phyloP scores from a whole-genome alignment of 2,888 invertebrate genomes.

The Idaea aversata region DNA sequence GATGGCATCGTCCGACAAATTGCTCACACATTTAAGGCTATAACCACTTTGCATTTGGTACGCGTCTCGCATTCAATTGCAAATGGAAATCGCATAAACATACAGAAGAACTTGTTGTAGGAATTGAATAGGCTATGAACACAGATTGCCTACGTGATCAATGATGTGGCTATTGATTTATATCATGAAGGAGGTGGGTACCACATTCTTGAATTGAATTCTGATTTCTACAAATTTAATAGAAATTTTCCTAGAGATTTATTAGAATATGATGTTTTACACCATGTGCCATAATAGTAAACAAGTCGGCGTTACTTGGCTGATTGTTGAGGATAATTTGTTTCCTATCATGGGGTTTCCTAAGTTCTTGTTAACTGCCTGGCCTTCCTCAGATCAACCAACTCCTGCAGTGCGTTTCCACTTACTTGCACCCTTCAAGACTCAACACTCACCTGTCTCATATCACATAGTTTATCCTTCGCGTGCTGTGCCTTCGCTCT shows the following conservation, averaged over 20 bases:
- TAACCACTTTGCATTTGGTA: neutral
- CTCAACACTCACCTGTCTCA: constrained; percentile 84
- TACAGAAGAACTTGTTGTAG: constrained; percentile 1
- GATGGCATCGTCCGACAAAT: neutral
- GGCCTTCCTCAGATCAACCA: no score
- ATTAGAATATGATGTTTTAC: no score
- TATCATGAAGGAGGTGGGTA: neutral
- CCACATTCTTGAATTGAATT: neutral
- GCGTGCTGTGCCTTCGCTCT: constrained; percentile 80
- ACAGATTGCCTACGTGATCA: neutral
- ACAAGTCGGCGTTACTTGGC: no score
- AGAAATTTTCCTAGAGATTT: neutral
- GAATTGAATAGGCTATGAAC: neutral
- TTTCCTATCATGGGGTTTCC: no score
- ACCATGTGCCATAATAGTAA: no score
- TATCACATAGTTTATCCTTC: constrained; percentile 84
- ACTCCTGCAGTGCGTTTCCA: no score
- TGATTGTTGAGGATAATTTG: no score
- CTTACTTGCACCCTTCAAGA: neutral
- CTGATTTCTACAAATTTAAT: no score
- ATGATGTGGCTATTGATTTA: constrained; percentile 1
- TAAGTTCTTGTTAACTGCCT: no score
- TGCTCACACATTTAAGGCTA: neutral
- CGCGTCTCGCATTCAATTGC: neutral
- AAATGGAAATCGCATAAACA: constrained; percentile 5